Evolutionary conservation across 1,140 invertebrate species (phyloP), one percentile per base, ranked within the genome.

Genomic region (Copidosoma floridanum): DNA sequence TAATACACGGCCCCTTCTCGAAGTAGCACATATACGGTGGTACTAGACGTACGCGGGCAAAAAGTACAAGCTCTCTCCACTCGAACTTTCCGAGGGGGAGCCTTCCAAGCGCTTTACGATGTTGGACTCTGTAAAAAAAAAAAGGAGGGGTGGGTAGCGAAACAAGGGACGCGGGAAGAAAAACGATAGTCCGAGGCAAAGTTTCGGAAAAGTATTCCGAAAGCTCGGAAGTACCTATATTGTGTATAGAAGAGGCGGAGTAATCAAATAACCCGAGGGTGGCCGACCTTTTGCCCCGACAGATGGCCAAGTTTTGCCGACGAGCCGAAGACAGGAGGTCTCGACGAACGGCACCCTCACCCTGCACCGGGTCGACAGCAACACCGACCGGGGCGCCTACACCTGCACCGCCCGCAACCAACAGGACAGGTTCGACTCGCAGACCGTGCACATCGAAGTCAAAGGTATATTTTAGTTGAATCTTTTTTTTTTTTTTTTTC

Each of bases 351-450:
- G 94, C 20, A 93, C 91, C 1, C 78, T 97, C 58, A 86, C 92
- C 24, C 66, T 81, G 3, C 72, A 75, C 55, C 66, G 70, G 20
- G 90, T 96, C 47, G 89, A 92, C 87, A 92, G 77, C 85, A 89
- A 47, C 85, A 92, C 75, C 74, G 91, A 86, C 68, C 80, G 79
- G 16, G 87, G 90, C 3, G 89, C 89, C 3, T 96, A 96, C 79
- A 93, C 89, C 10, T 97, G 94, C 75, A 90, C 91, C 65, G 93
- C 93, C 0, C 86, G 88, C 55, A 95, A 94, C 78, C 83, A 89
- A 55, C 90, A 93, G 69, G 88, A 88, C 41, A 87, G 92, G 65
- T 87, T 88, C 0, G 88, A 89, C 16, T 84, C 90, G 21, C 85
- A 90, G 59, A 90, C 91, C 57, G 89, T 93, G 1, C 89, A 92